A percentile compares a stretch with the other conserved stretches of the same genome.
These are phyloP conservation scores for Rhyacophila evoluta DNA, from an alignment of 2,888 invertebrate species.

Conservation along the genomic window DNA sequence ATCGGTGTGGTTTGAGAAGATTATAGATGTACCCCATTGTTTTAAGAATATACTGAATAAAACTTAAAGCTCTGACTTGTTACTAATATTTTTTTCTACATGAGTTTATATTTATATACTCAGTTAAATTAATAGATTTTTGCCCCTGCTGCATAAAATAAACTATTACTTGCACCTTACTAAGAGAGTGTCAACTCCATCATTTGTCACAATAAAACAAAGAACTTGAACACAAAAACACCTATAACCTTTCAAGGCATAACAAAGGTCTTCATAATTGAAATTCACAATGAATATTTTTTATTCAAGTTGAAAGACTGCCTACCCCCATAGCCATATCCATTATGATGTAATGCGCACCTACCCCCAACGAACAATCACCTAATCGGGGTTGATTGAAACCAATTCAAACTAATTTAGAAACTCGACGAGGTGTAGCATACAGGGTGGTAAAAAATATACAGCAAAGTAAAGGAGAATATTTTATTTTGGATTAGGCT, in stretches of 20 bases:
- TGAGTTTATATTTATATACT: too few species aligned
- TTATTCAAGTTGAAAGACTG: slow-evolving; percentile 12
- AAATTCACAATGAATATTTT: neutral
- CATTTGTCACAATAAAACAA: slow-evolving; percentile 8
- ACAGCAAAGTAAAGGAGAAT: too few species aligned
- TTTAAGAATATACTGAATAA: too few species aligned
- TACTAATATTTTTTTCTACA: too few species aligned
- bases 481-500: too few species aligned
- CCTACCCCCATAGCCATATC: slow-evolving; percentile 20
- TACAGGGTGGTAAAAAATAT: neutral
- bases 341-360: slow-evolving; percentile 16
- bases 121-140: neutral
- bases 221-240: neutral
- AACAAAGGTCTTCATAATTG: slow-evolving; percentile 13
- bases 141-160: neutral
- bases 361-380: slow-evolving; percentile 30
- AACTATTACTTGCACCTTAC: neutral
- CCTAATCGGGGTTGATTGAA: slow-evolving; percentile 54
- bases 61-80: too few species aligned
- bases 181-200: neutral
- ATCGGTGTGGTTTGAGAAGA: too few species aligned
- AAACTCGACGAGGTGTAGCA: slow-evolving; percentile 47
- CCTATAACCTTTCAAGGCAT: neutral
- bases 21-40: too few species aligned
- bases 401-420: slow-evolving; percentile 54